Conservation (phyloP, 1,140 invertebrate species). For the Lanistes nyassanus region DNA sequence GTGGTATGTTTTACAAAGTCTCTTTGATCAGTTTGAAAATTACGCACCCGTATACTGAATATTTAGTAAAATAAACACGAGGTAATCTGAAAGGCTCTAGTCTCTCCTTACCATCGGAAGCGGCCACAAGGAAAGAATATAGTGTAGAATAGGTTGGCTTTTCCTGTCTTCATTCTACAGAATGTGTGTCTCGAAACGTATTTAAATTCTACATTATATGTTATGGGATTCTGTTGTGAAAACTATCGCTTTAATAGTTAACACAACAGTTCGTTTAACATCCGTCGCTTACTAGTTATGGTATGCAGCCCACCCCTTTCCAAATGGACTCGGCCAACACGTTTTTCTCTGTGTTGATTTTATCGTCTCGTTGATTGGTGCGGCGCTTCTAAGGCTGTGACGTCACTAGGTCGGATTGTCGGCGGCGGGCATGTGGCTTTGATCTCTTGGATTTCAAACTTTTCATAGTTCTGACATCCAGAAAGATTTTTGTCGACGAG, state of each 20-base stretch:
- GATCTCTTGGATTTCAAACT: slow-evolving; percentile 50
- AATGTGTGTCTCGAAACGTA: background rate
- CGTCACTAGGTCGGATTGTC: slow-evolving; percentile 52
- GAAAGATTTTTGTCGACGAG: slow-evolving; percentile 15
- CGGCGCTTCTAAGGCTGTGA: slow-evolving; percentile 53
- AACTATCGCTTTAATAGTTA: too few species aligned
- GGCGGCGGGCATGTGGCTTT: slow-evolving; percentile 58
- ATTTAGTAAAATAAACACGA: slow-evolving; percentile 19
- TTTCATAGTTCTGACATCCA: slow-evolving; percentile 29
- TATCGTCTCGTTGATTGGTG: slow-evolving; percentile 55
- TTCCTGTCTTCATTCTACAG: background rate
- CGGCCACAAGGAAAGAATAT: slow-evolving; percentile 26
- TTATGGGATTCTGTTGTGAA: too few species aligned
- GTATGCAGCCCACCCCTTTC: slow-evolving; percentile 13
- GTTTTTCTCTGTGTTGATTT: slow-evolving; percentile 56
- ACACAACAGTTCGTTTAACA: too few species aligned
- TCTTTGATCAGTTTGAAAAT: slow-evolving; percentile 15
- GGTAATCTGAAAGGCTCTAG: slow-evolving; percentile 36
- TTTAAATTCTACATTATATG: background rate
- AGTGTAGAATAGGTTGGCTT: slow-evolving; percentile 17
- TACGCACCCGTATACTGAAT: background rate
- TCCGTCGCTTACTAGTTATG: too few species aligned
- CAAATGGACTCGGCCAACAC: slow-evolving; percentile 38
- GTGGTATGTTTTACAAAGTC: background rate
- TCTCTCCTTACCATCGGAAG: slow-evolving; percentile 45